phyloP scores from a whole-genome alignment of 2,888 invertebrate genomes.

The Meteorus cinctellus region DNA sequence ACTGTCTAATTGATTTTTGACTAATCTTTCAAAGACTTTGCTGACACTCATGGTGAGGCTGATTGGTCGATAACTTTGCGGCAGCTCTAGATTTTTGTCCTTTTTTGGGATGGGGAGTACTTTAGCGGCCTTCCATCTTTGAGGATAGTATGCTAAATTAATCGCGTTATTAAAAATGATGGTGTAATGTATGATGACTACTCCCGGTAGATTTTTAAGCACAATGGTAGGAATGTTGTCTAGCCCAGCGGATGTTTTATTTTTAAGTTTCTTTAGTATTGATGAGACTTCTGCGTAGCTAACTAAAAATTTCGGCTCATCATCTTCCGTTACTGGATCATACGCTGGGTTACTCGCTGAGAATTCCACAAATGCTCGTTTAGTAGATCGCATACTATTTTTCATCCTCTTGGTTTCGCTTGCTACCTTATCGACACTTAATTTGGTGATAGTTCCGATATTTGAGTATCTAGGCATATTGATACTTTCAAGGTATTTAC shows the following conservation, averaged over 20 bases:
- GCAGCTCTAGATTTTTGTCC: slow-evolving; percentile 40
- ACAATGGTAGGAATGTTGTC: slow-evolving; percentile 32
- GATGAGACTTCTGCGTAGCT: too few species aligned
- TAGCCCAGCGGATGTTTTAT: slow-evolving; percentile 32
- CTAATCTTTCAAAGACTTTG: slow-evolving; percentile 45
- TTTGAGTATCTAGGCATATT: too few species aligned
- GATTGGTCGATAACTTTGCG: slow-evolving; percentile 50
- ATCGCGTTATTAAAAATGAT: slow-evolving; percentile 37
- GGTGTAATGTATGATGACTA: slow-evolving; percentile 35
- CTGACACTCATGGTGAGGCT: slow-evolving; percentile 44
- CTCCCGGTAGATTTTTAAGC: slow-evolving; percentile 39
- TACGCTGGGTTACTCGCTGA: too few species aligned
- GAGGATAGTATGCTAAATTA: slow-evolving; percentile 35
- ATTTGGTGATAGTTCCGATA: too few species aligned
- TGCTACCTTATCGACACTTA: too few species aligned
- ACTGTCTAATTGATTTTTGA: slow-evolving; percentile 16
- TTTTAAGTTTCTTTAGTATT: slow-evolving; percentile 7
- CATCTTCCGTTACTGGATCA: too few species aligned
- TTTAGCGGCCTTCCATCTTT: slow-evolving; percentile 45
- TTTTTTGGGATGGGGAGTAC: slow-evolving; percentile 46
- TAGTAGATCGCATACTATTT: too few species aligned
- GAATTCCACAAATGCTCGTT: too few species aligned
- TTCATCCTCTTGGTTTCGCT: too few species aligned
- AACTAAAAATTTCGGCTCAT: too few species aligned
- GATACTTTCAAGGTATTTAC: too few species aligned